Conservation (phyloP, 2,797 vertebrate species). For the Poecilia velifera region DNA sequence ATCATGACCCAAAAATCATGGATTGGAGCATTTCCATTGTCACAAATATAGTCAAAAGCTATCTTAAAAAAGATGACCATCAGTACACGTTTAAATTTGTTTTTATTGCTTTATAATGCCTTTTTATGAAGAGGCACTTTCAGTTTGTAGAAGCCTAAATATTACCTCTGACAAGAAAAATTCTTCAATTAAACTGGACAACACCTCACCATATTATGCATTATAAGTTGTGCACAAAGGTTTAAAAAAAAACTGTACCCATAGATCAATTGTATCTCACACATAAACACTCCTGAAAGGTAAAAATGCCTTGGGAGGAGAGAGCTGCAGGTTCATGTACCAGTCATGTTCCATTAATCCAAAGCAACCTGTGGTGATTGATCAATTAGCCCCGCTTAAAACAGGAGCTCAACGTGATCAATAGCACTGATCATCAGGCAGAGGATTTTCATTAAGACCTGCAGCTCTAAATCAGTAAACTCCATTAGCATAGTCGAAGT, state of each 20-base stretch:
- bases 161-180: too few species aligned
- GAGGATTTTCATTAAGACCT: constrained; percentile 78
- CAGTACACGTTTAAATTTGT: too few species aligned
- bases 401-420: constrained; percentile 73
- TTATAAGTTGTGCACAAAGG: background rate
- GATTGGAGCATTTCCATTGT: too few species aligned
- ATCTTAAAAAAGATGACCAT: too few species aligned
- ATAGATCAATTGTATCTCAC: constrained; percentile 23
- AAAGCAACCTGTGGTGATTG: constrained; percentile 72
- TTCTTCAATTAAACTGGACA: background rate
- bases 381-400: constrained; percentile 80
- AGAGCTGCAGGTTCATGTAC: constrained; percentile 33
- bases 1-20: too few species aligned
- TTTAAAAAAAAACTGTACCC: background rate
- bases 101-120: too few species aligned
- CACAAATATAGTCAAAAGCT: too few species aligned
- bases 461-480: constrained; percentile 72
- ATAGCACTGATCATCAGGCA: constrained; percentile 75
- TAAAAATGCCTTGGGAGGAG: constrained; percentile 27
- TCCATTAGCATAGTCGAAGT: constrained; percentile 70
- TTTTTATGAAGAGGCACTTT: too few species aligned
- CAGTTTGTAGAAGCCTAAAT: too few species aligned
- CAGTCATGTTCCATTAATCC: constrained; percentile 79
- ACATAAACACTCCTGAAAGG: constrained; percentile 20
- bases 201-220: background rate